Evolutionary conservation across 2,113 vertebrate genomes (phyloP).

Genomic region (Elephantulus edwardii): DNA sequence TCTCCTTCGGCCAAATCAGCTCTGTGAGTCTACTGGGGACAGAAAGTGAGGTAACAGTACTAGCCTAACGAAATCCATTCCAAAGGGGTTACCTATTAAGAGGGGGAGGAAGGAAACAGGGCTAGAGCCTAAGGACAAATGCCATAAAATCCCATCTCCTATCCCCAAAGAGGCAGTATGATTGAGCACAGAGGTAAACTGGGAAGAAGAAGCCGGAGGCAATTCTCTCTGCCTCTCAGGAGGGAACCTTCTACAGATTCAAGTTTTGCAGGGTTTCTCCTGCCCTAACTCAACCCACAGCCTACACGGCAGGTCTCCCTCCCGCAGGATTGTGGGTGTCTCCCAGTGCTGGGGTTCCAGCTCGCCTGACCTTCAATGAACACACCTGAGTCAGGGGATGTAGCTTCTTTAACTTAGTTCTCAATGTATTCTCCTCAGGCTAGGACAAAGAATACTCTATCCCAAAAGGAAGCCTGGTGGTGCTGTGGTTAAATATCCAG

Average conservation of each 20-base stretch:
- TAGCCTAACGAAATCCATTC: background rate
- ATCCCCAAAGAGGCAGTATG: background rate
- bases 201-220: background rate
- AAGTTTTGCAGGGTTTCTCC: background rate
- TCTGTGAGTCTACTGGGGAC: background rate
- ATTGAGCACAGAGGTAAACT: background rate
- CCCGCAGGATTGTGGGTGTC: accelerated
- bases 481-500: no score
- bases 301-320: background rate
- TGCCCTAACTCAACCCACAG: no score
- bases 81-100: background rate
- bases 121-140: background rate
- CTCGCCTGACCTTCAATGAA: accelerated
- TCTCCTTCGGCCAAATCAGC: background rate
- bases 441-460: background rate
- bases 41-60: background rate
- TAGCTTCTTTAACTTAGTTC: background rate
- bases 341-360: accelerated
- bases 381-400: background rate
- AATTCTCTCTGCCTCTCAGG: background rate
- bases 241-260: background rate
- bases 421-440: background rate
- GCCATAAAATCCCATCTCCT: background rate
- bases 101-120: background rate
- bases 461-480: background rate